Evolutionary conservation across 2,797 vertebrate genomes (phyloP).

Genomic region (Darevskia mixta): DNA sequence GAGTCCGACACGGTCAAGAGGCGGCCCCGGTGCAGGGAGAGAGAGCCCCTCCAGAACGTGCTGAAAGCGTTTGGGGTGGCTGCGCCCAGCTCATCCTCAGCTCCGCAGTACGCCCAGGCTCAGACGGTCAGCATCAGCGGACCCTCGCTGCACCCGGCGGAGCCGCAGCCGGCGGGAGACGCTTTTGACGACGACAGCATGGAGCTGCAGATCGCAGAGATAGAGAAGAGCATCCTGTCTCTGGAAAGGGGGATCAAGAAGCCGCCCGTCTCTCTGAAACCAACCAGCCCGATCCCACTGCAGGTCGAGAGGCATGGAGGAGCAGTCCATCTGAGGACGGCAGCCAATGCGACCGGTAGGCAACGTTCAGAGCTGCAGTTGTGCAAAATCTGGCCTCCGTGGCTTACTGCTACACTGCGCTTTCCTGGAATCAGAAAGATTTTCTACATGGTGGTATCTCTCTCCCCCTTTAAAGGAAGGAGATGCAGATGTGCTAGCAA

Average conservation of each 20-base stretch:
- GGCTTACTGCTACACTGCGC: too few species aligned
- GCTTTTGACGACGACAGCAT: conserved; percentile 60
- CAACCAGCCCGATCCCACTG: conserved; percentile 26
- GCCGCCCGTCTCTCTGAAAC: conserved; percentile 74
- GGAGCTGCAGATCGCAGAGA: conserved; percentile 73
- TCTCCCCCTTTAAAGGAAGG: neutral
- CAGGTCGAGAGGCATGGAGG: conserved; percentile 42
- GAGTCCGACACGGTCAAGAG: conserved; percentile 94
- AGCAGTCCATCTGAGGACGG: conserved; percentile 38
- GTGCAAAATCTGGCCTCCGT: neutral
- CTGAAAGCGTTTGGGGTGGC: conserved; percentile 74
- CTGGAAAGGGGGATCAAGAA: conserved; percentile 81
- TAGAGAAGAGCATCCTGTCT: conserved; percentile 70
- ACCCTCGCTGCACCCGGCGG: rapidly evolving
- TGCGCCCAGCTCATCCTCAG: rapidly evolving
- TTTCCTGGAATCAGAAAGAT: neutral
- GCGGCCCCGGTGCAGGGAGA: conserved; percentile 85
- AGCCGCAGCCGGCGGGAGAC: rapidly evolving
- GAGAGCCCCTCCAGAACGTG: conserved; percentile 80
- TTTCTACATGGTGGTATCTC: neutral
- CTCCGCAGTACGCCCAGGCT: conserved; percentile 58
- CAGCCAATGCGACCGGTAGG: conserved; percentile 47
- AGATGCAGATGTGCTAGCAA: neutral
- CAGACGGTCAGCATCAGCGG: conserved; percentile 55
- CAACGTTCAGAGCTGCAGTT: neutral